A percentile compares a stretch with the other conserved stretches of the same genome.
These are phyloP conservation scores for Corythornis leucogaster DNA, from an alignment of 2,797 vertebrate genomes.

Conservation along the genomic window DNA sequence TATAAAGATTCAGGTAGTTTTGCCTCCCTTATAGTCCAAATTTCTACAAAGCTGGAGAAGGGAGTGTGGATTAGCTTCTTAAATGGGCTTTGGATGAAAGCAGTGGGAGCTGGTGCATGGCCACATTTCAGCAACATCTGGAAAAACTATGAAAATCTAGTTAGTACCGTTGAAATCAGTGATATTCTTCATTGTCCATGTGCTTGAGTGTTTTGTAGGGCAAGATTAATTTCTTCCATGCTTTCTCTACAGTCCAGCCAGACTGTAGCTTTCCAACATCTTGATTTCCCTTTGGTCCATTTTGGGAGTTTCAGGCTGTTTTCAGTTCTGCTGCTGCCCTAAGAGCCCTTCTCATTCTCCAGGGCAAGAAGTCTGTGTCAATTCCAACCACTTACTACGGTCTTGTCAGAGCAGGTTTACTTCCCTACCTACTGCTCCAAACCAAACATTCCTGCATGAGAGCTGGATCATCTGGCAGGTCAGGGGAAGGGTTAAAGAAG, in stretches of 20 bases:
- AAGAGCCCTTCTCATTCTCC: background rate
- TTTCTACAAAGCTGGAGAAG: background rate
- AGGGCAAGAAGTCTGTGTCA: background rate
- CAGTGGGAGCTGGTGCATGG: background rate
- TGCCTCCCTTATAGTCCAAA: background rate
- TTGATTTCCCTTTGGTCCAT: background rate
- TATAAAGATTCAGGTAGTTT: background rate
- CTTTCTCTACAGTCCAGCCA: background rate
- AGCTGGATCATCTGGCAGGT: background rate
- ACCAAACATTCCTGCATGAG: background rate
- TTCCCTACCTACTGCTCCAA: background rate
- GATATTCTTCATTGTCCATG: background rate
- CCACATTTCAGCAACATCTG: background rate
- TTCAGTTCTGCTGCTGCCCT: background rate
- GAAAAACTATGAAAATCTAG: background rate
- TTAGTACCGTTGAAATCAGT: background rate
- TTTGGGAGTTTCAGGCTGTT: background rate
- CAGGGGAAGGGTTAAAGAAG: background rate
- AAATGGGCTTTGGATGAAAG: background rate
- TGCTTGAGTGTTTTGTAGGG: background rate
- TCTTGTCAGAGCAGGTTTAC: background rate
- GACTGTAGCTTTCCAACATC: background rate
- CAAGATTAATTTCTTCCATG: background rate
- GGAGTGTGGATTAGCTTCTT: background rate
- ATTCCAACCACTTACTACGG: background rate